Evolutionary conservation across 1,140 invertebrate species (phyloP), one percentile per base, ranked within the genome.

Genomic region (Micrasema longulum): DNA sequence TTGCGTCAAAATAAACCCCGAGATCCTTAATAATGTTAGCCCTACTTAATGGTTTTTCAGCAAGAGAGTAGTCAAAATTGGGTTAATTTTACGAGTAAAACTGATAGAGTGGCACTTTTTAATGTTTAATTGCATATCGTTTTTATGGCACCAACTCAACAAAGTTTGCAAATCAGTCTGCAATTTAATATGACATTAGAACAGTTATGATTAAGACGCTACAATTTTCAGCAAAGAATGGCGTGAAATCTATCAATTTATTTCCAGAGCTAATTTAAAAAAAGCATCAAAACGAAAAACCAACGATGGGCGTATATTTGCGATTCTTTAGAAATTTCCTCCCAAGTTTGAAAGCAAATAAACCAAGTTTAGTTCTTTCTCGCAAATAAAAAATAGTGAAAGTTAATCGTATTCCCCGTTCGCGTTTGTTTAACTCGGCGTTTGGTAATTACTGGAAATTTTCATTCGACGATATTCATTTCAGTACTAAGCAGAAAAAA

Each of bases 351-450:
- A 36, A 55, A 55, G 26, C 52, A 55, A 55, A 36, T 55, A 55
- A 55, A 55, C 12, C 26, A 55, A 36, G 52, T 31, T 31, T 31
- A 36, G 52, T 31, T 31, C 26, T 26, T 55, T 55, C 12, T 55
- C 23, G 52, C 52, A 55, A 55, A 55, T 55, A 55, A 55, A 55
- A 47, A n/a, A 31, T 22, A 26, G 52, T 55, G n/a, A 31, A 55
- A 55, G 23, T 55, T 55, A 55, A 55, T 55, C 52, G 52, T 12
- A 55, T 55, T 55, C 26, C 16, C 43, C n/a, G 14, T 16, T 20
- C 52, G 20, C 26, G 22, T 55, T 31, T 55, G 52, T 31, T 36
- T 31, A 31, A 31, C 12, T 26, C 1, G 23, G 23, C 22, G 22
- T 36, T 26, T 2, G 26, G 52, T 55, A 55, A 55, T 55, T 55